These are phyloP conservation scores for Eurytoma californica DNA, from an alignment of 2,888 invertebrate species.

Conservation along the genomic window DNA sequence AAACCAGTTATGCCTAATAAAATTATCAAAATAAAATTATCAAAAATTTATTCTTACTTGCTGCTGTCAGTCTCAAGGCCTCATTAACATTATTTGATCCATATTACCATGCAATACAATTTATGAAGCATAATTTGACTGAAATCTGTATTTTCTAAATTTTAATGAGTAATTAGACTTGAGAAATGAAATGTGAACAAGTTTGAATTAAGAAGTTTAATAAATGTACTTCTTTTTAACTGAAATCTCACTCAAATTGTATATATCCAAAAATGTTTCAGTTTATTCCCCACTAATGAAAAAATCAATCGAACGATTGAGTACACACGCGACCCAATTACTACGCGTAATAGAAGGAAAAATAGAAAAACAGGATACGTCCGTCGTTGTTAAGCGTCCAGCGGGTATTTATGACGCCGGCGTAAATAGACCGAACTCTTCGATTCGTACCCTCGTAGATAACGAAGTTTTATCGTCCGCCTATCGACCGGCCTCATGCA, in stretches of 20 bases:
- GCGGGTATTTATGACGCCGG: neutral
- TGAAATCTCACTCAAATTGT: neutral
- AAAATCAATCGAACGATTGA: neutral
- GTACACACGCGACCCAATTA: neutral
- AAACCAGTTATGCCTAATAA: too few species aligned
- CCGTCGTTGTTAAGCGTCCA: neutral
- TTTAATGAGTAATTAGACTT: too few species aligned
- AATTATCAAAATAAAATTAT: too few species aligned
- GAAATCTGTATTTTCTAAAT: too few species aligned
- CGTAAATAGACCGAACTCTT: neutral
- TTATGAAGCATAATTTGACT: too few species aligned
- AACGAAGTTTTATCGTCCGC: neutral
- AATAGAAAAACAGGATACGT: neutral
- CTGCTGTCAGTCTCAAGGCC: too few species aligned
- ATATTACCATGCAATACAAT: too few species aligned
- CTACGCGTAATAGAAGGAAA: neutral
- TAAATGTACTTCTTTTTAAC: too few species aligned
- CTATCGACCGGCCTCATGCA: neutral
- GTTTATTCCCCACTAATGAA: neutral
- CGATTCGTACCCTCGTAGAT: slow-evolving; percentile 3
- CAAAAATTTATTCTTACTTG: too few species aligned
- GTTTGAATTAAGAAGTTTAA: too few species aligned
- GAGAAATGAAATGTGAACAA: too few species aligned
- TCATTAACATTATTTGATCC: too few species aligned
- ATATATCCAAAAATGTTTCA: neutral